phyloP scores from a whole-genome alignment of 2,113 vertebrate genomes.

The Erythrolamprus reginae region DNA sequence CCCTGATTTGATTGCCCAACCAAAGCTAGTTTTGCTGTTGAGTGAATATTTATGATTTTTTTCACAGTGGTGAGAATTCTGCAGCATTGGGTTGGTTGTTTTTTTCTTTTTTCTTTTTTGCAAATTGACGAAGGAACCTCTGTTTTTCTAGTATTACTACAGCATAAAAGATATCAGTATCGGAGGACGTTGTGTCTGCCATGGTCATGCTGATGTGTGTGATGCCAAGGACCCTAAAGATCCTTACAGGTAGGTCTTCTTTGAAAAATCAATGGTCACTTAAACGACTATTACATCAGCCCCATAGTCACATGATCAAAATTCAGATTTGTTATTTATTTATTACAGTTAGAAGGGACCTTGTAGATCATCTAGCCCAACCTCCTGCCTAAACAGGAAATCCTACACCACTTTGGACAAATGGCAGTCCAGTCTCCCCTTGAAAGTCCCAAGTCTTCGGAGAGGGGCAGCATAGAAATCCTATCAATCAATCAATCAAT shows the following conservation, averaged over 20 bases:
- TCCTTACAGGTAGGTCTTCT: conserved; percentile 82
- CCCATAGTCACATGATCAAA: no score
- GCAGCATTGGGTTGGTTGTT: fast-evolving
- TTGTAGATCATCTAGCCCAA: no score
- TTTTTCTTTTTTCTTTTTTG: neutral
- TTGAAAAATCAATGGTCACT: neutral
- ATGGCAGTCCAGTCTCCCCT: no score
- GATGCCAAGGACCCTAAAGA: conserved; percentile 82
- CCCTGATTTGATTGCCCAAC: neutral
- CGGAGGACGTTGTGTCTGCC: conserved; percentile 94
- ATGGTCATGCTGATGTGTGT: conserved; percentile 91
- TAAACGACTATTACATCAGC: no score
- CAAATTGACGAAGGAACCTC: neutral
- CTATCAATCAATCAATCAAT: no score
- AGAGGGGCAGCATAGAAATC: no score
- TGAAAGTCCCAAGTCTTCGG: no score
- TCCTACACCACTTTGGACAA: no score
- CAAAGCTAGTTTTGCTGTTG: neutral
- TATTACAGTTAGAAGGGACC: no score
- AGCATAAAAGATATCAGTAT: conserved; percentile 98
- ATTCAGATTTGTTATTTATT: no score
- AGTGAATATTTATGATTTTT: neutral
- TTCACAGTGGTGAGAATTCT: neutral
- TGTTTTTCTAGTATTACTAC: conserved; percentile 86
- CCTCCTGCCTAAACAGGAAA: no score